A percentile compares a stretch with the other conserved stretches of the same genome.
These are phyloP conservation scores for Channa striata DNA, from an alignment of 2,797 vertebrate species.

Conservation along the genomic window DNA sequence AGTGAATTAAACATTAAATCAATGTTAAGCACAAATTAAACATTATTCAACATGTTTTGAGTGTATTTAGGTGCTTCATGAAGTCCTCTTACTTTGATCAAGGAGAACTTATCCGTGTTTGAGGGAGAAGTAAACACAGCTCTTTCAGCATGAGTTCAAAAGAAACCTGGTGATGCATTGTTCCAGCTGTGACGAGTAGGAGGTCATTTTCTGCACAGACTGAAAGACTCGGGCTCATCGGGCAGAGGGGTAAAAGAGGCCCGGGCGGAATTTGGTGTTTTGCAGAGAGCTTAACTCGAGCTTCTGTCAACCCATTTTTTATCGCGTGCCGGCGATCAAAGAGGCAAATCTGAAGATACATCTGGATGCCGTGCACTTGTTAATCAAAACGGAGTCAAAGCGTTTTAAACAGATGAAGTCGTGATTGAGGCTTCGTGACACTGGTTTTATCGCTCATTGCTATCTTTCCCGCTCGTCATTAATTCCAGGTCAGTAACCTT, in stretches of 20 bases:
- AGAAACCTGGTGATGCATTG: conserved; percentile 71
- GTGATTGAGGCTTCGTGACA: conserved; percentile 73
- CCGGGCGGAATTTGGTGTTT: conserved; percentile 43
- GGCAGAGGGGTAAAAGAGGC: conserved; percentile 25
- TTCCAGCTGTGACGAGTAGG: conserved; percentile 65
- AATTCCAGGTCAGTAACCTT: conserved; percentile 82
- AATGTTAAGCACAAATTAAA: conserved; percentile 83
- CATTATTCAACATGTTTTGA: conserved; percentile 74
- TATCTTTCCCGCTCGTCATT: conserved; percentile 77
- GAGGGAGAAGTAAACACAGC: conserved; percentile 64
- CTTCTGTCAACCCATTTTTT: conserved; percentile 36
- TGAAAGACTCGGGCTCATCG: conserved; percentile 57
- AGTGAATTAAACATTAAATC: conserved; percentile 84
- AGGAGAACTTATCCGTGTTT: conserved; percentile 62
- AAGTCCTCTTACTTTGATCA: conserved; percentile 62
- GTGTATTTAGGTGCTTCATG: conserved; percentile 72
- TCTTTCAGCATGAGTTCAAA: conserved; percentile 79
- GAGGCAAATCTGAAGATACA: conserved; percentile 48
- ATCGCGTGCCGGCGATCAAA: conserved; percentile 48
- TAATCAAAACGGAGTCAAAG: conserved; percentile 58
- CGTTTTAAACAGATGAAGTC: conserved; percentile 64
- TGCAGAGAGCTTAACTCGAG: conserved; percentile 46
- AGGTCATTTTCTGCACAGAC: conserved; percentile 62
- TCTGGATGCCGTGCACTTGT: conserved; percentile 54
- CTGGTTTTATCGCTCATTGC: conserved; percentile 76